Conservation (phyloP, 2,888 invertebrate genomes). For the Napeogenes inachia region DNA sequence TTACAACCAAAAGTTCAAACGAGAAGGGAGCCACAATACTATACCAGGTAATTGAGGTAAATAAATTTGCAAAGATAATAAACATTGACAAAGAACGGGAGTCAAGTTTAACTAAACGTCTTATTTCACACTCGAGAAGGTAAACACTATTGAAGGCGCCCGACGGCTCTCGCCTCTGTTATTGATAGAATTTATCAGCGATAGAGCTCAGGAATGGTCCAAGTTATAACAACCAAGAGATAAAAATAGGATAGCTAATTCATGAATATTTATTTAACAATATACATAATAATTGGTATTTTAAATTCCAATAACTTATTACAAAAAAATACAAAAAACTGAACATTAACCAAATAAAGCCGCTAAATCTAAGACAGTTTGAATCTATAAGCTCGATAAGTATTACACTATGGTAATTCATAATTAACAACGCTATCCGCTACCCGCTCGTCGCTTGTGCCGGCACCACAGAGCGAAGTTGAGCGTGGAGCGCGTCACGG, state of each 20-base stretch:
- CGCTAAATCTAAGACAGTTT: too few species aligned
- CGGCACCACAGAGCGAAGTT: slow-evolving; percentile 32
- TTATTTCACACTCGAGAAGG: slow-evolving; percentile 53
- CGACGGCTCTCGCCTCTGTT: slow-evolving; percentile 64
- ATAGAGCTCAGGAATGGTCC: slow-evolving; percentile 44
- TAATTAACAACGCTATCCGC: too few species aligned
- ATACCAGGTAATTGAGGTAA: not conserved
- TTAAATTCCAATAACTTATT: too few species aligned
- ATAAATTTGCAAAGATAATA: slow-evolving; percentile 22
- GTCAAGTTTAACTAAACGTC: slow-evolving; percentile 52
- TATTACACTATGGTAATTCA: too few species aligned
- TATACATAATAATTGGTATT: too few species aligned
- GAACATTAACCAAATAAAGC: too few species aligned
- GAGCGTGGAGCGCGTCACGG: slow-evolving; percentile 51
- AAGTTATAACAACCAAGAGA: slow-evolving; percentile 34
- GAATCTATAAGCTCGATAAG: too few species aligned
- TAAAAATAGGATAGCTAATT: not conserved
- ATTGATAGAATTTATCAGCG: slow-evolving; percentile 76
- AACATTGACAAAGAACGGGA: slow-evolving; percentile 40
- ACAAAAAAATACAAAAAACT: too few species aligned
- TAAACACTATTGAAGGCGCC: slow-evolving; percentile 69
- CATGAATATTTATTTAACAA: not conserved
- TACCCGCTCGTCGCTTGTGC: not conserved
- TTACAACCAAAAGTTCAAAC: not conserved
- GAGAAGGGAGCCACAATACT: not conserved